These are phyloP conservation scores for Apodemia hepburni DNA, from an alignment of 2,888 invertebrate species.

Conservation along the genomic window DNA sequence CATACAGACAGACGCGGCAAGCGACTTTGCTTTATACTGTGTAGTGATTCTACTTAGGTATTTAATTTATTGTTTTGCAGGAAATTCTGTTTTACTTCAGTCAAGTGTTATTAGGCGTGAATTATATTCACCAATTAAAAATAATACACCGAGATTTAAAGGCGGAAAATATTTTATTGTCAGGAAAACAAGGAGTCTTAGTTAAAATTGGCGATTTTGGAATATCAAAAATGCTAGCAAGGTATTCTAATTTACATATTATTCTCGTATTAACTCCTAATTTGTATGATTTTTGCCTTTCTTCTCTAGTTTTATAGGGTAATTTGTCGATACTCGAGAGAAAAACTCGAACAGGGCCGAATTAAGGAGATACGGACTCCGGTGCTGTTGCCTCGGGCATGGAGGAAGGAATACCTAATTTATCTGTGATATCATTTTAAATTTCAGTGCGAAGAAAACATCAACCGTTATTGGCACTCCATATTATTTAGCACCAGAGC, in stretches of 20 bases:
- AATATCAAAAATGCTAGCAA: conserved; percentile 86
- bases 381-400: too few relatives aligned
- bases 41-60: too few relatives aligned
- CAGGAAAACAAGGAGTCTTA: conserved; percentile 83
- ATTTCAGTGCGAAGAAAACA: conserved; percentile 78
- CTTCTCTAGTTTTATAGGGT: too few relatives aligned
- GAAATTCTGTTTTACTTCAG: conserved; percentile 84
- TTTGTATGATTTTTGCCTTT: not conserved
- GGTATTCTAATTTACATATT: conserved; percentile 49
- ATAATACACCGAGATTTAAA: conserved; percentile 92
- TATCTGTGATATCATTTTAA: not conserved
- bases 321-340: too few relatives aligned
- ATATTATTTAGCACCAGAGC: conserved; percentile 92
- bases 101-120: conserved; percentile 87
- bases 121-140: conserved; percentile 88
- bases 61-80: conserved; percentile 76
- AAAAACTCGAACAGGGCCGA: too few relatives aligned
- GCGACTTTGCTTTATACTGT: too few relatives aligned
- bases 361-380: too few relatives aligned
- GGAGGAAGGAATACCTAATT: too few relatives aligned
- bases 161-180: conserved; percentile 90
- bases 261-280: not conserved
- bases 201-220: conserved; percentile 94
- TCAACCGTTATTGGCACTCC: conserved; percentile 88
- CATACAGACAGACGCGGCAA: too few relatives aligned